These are phyloP conservation scores for Leucophenga montana DNA, from an alignment of 2,888 invertebrate species.

Conservation along the genomic window DNA sequence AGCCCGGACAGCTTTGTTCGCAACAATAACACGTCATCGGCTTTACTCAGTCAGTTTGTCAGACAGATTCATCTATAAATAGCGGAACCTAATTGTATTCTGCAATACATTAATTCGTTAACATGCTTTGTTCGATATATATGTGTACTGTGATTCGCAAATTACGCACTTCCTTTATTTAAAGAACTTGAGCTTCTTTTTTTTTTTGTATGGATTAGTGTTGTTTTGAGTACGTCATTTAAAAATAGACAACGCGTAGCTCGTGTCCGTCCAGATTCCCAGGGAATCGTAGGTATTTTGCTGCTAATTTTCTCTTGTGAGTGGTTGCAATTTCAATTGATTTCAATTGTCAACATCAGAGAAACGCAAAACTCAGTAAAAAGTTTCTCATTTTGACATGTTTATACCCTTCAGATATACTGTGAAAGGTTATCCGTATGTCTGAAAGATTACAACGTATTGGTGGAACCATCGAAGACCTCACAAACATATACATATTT, in stretches of 20 bases:
- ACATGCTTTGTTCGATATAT: neutral
- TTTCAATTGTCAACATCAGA: slow-evolving; percentile 53
- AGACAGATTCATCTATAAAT: slow-evolving; percentile 46
- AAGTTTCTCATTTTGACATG: no score
- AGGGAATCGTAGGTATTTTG: slow-evolving; percentile 39
- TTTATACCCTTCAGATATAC: no score
- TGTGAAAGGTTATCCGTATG: no score
- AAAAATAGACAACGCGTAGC: slow-evolving; percentile 27
- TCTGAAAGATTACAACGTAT: no score
- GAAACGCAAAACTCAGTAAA: no score
- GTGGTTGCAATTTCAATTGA: slow-evolving; percentile 59
- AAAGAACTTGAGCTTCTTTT: neutral
- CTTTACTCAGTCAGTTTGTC: slow-evolving; percentile 39
- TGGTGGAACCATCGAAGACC: no score
- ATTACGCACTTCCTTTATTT: neutral
- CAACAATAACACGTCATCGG: no score
- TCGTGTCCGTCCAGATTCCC: slow-evolving; percentile 5
- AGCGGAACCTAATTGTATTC: slow-evolving; percentile 36
- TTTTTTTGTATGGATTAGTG: slow-evolving; percentile 12
- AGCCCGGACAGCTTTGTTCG: no score
- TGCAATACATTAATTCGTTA: neutral
- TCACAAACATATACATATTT: no score
- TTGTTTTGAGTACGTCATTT: slow-evolving; percentile 10
- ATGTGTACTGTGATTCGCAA: neutral
- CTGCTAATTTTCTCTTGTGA: slow-evolving; percentile 36